Base-by-base conservation (phyloP, 2,888 invertebrate species). In the Lasioglossum malachurum region DNA sequence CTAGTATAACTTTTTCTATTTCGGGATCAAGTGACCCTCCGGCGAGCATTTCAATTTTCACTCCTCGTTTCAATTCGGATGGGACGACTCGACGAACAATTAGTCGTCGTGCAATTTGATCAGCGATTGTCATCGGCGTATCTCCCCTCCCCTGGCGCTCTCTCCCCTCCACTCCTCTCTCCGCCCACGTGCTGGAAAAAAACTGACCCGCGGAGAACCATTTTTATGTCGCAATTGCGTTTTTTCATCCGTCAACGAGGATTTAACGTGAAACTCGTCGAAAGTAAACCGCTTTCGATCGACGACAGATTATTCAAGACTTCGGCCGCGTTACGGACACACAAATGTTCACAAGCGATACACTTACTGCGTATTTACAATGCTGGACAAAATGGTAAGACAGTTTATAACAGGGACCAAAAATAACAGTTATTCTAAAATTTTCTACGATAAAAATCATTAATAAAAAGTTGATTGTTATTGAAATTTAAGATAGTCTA, bases 51-150 rank as follows among this genome's bases (percentile, higher is more conserved):
- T 92, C 92, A 92, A 92, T 93, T 92, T 92, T 89, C 88, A 86
- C 89, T 87, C 88, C 86, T 88, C 89, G 85, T 91, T 88, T 90
- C 92, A 92, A 93, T 93, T 92, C 93, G 91, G 89, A 88, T 90
- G 89, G 88, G 88, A 83, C 91, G 93, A 92, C 93, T 92, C 90
- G 90, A 88, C 91, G 93, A 92, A 93, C 94, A 94, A 94, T 94
- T 93, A 94, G 93, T 90, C 91, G 86, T 90, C 91, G 93, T 91
- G 90, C 92, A 93, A 94, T 94, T 94, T 94, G 94, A 94, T 94
- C 94, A 94, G 91, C 93, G 93, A 94, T 94, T 94, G 94, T 94
- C 94, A 94, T 93, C 92, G 93, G 88, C 87, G 86, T 86, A 87
- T 87, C 88, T 82, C 77, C 80, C 82, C 82, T 57, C 57, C 31